Conservation (phyloP, 2,113 vertebrate species). For the Calidris pygmaea region DNA sequence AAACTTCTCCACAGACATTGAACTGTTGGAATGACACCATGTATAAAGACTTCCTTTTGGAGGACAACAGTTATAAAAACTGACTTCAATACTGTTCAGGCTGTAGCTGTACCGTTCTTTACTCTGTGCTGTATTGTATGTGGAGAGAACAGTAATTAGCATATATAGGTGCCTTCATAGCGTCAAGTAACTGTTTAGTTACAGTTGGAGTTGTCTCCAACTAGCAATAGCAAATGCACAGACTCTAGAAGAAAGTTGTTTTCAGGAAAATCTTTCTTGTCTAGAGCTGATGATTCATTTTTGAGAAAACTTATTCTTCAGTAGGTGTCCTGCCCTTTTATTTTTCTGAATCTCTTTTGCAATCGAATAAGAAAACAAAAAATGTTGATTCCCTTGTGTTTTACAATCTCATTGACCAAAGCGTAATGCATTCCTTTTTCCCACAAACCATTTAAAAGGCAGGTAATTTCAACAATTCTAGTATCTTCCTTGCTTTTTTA, state of each 20-base stretch:
- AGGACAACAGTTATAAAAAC: background rate
- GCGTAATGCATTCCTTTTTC: background rate
- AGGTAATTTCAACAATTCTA: constrained; percentile 47
- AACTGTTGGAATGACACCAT: background rate
- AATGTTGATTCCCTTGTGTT: background rate
- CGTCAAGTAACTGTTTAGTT: background rate
- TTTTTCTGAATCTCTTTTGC: background rate
- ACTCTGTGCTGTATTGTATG: fast-evolving
- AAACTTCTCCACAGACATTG: background rate
- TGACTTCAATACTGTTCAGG: background rate
- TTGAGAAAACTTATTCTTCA: background rate
- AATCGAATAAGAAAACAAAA: background rate
- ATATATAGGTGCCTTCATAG: background rate
- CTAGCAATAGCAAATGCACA: background rate
- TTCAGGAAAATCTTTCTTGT: background rate
- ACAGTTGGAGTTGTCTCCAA: background rate
- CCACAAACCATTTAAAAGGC: background rate
- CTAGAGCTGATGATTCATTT: background rate
- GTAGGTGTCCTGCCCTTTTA: background rate
- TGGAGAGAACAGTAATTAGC: background rate
- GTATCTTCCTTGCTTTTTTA: constrained; percentile 30
- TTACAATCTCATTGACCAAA: constrained; percentile 16
- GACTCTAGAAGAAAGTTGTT: background rate
- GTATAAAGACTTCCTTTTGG: background rate
- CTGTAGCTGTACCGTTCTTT: background rate